Percentiles rank a stretch among this genome's conserved stretches.
Conservation (phyloP, 1,140 invertebrate species). For the Drosophila serrata region DNA sequence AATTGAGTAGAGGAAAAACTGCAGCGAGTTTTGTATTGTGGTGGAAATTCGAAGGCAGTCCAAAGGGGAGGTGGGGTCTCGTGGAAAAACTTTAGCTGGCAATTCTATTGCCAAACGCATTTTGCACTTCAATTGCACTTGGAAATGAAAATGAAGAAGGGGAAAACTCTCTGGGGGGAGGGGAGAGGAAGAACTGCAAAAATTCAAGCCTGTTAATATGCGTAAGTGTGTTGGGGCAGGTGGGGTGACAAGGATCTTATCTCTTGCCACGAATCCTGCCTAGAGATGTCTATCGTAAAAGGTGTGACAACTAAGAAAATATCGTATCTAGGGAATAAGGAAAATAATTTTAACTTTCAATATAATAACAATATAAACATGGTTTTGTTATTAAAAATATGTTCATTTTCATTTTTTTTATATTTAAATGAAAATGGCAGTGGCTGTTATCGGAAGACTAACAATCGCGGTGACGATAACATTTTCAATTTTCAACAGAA, state of each 20-base stretch:
- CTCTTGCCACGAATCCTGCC: conserved; percentile 19
- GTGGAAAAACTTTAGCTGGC: conserved; percentile 52
- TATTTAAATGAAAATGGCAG: background rate
- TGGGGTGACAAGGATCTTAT: background rate
- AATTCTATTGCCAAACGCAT: conserved; percentile 64
- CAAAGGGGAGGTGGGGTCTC: no score
- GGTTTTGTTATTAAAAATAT: background rate
- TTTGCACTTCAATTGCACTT: conserved; percentile 64
- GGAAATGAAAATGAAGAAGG: conserved; percentile 55
- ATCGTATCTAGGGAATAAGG: no score
- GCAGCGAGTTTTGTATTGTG: conserved; percentile 59
- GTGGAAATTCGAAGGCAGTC: conserved; percentile 1
- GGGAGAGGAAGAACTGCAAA: conserved; percentile 43
- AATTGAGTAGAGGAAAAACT: conserved; percentile 38
- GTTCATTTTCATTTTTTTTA: no score
- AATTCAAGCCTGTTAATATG: conserved; percentile 75
- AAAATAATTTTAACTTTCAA: no score
- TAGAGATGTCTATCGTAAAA: background rate
- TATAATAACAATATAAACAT: background rate
- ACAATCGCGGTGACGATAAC: no score
- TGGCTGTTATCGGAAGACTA: no score
- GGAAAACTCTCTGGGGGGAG: conserved; percentile 10
- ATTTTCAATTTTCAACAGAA: no score
- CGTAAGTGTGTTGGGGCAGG: conserved; percentile 58
- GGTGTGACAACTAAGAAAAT: background rate